Evolutionary conservation across 2,113 vertebrate genomes (phyloP).

Genomic region (Phylloscopus trochiloides): DNA sequence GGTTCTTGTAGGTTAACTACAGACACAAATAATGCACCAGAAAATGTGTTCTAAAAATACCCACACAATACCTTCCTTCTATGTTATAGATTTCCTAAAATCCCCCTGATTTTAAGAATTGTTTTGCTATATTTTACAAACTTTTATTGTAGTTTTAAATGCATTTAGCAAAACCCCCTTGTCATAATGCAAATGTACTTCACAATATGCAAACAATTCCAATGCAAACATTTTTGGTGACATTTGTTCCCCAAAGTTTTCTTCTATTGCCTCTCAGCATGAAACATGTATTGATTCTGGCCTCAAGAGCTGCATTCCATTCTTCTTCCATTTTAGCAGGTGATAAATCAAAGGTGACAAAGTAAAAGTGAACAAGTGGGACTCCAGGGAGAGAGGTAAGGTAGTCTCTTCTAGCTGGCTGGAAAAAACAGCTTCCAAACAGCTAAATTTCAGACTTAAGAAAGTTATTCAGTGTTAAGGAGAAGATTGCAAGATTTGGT

Average conservation of each 20-base stretch:
- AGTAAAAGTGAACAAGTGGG: background rate
- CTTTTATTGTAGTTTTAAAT: background rate
- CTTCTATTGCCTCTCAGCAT: background rate
- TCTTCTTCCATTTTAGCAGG: background rate
- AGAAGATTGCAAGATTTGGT: background rate
- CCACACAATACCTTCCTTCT: background rate
- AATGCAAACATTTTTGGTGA: background rate
- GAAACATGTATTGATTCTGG: background rate
- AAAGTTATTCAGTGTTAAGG: background rate
- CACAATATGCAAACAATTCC: background rate
- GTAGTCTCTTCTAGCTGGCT: background rate
- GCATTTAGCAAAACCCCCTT: background rate
- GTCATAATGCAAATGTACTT: background rate
- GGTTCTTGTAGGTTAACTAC: background rate
- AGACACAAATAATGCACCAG: background rate
- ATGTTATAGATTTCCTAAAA: background rate
- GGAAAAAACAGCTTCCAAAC: background rate
- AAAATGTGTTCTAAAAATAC: background rate
- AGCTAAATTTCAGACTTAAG: background rate
- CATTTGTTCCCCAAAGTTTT: constrained; percentile 2
- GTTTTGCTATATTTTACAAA: background rate
- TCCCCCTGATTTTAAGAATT: background rate
- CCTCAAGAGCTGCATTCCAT: background rate
- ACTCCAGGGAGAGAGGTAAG: background rate
- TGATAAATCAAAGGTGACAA: constrained; percentile 30